These are phyloP conservation scores for Lytechinus pictus DNA, from an alignment of 35 echinoderm and acorn worm genomes.

Conservation along the genomic window DNA sequence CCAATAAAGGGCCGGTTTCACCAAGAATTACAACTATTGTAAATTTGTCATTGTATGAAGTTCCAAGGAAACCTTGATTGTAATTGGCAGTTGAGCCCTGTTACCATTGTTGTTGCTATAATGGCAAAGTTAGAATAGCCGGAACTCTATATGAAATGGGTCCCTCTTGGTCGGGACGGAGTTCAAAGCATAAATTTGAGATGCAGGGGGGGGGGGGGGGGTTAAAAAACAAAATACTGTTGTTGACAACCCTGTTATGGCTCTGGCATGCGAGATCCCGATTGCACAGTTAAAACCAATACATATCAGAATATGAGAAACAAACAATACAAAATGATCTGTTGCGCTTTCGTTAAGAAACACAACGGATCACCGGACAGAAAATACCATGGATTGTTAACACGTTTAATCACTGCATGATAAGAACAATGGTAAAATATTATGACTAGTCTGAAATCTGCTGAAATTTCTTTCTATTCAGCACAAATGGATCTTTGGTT, in stretches of 20 bases:
- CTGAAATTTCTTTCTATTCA: not conserved
- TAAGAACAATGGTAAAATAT: conserved; percentile 8
- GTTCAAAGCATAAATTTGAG: not conserved
- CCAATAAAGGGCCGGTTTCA: not conserved
- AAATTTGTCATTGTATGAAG: too few species aligned
- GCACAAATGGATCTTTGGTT: not conserved
- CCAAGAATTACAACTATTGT: too few species aligned
- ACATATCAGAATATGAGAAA: conserved; percentile 3
- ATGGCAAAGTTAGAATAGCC: too few species aligned
- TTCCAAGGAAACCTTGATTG: too few species aligned
- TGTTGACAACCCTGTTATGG: not conserved
- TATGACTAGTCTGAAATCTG: not conserved
- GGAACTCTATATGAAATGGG: too few species aligned
- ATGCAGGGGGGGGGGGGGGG: not conserved
- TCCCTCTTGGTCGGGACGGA: not conserved
- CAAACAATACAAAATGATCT: not conserved
- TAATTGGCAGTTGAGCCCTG: too few species aligned
- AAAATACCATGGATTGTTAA: not conserved
- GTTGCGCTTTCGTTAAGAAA: not conserved
- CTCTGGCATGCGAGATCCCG: not conserved
- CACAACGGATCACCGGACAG: not conserved
- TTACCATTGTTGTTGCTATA: too few species aligned
- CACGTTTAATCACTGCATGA: not conserved
- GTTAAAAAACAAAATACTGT: not conserved
- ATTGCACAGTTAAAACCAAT: conserved; percentile 19